Percentiles rank a stretch among this genome's conserved stretches.
Evolutionary conservation across 2,113 vertebrate genomes (phyloP).

Genomic region (Actenoides lindsayi): DNA sequence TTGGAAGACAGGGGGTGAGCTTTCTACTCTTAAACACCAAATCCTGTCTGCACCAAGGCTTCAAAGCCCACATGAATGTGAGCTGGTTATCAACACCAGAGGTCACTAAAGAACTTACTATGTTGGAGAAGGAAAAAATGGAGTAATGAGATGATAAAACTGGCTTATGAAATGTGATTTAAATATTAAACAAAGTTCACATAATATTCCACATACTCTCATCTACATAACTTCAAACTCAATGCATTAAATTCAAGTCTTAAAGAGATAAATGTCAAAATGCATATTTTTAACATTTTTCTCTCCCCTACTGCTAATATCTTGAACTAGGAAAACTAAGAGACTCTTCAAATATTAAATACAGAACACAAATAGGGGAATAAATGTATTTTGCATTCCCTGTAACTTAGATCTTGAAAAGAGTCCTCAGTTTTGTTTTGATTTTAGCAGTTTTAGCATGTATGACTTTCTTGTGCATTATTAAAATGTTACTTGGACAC

Average conservation of each 20-base stretch:
- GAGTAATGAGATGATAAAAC: slow-evolving; percentile 57
- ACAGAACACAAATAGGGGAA: slow-evolving; percentile 25
- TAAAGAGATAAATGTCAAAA: slow-evolving; percentile 65
- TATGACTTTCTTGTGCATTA: background rate
- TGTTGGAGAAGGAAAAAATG: background rate
- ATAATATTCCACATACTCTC: slow-evolving; percentile 61
- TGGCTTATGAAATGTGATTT: slow-evolving; percentile 68
- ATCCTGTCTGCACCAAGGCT: background rate
- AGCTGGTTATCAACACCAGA: slow-evolving; percentile 54
- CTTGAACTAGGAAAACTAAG: slow-evolving; percentile 49
- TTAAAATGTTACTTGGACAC: background rate
- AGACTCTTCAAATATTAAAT: slow-evolving; percentile 53
- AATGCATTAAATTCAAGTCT: slow-evolving; percentile 55
- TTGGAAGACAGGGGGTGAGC: background rate
- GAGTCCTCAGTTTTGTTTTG: slow-evolving; percentile 1
- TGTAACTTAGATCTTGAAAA: background rate
- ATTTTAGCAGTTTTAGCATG: background rate
- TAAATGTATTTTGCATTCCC: slow-evolving; percentile 19
- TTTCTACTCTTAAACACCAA: background rate
- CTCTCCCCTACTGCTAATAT: slow-evolving; percentile 41
- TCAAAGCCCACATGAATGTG: background rate
- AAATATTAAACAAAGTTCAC: slow-evolving; percentile 73
- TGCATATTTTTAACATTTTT: slow-evolving; percentile 64
- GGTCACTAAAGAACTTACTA: slow-evolving; percentile 62
- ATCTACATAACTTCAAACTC: slow-evolving; percentile 67